Percentiles rank a stretch among this genome's conserved stretches.
Conservation (phyloP, 2,113 vertebrate species). For the Neogale vison region DNA sequence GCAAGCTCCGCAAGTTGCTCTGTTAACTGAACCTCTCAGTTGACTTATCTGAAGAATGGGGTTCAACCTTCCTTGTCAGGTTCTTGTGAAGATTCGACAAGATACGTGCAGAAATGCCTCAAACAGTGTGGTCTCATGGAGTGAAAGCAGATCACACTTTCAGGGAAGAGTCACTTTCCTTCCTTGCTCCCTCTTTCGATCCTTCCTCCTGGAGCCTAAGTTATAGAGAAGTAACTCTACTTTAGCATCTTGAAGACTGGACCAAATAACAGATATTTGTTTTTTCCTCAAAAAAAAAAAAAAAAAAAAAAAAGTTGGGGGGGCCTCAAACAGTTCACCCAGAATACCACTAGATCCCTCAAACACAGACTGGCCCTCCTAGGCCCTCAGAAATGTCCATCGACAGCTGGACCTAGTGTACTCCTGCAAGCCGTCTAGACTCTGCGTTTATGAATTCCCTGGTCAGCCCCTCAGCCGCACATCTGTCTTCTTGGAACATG, state of each 20-base stretch:
- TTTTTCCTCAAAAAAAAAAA: not conserved
- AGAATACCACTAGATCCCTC: not conserved
- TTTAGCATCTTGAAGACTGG: not conserved
- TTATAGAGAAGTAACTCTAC: not conserved
- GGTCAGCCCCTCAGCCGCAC: not conserved
- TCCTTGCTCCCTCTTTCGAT: not conserved
- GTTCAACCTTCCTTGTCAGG: not conserved
- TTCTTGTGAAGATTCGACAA: not conserved
- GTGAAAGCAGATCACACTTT: not conserved
- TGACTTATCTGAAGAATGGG: not conserved
- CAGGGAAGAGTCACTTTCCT: not conserved
- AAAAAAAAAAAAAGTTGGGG: no score
- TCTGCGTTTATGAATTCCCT: not conserved
- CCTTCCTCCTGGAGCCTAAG: not conserved
- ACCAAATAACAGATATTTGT: not conserved
- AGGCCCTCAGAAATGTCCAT: not conserved
- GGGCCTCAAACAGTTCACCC: not conserved
- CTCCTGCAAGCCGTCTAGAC: not conserved
- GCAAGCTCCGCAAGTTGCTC: not conserved
- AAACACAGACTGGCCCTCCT: not conserved
- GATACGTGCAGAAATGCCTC: not conserved
- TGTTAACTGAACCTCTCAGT: not conserved
- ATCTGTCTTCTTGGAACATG: not conserved
- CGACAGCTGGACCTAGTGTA: fast-evolving
- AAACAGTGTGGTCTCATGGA: not conserved